Evolutionary conservation across 2,113 vertebrate species (phyloP), one percentile per base, ranked within the genome.

Genomic region (Lepisosteus oculatus): DNA sequence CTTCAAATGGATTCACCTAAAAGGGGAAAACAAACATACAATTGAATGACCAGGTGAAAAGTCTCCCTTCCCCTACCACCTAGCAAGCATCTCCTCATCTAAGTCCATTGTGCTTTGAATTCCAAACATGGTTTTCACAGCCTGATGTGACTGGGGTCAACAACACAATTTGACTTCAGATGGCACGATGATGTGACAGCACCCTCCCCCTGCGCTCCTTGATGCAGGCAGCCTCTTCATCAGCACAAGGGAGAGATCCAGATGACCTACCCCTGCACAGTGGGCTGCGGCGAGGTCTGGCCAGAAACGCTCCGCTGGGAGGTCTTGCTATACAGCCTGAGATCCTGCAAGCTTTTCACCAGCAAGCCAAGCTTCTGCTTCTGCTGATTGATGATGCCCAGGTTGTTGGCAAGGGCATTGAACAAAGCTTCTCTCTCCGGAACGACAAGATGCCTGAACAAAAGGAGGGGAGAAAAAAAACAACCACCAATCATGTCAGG

Each of bases 371-470:
- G 74, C 43, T 92, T 90, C 82, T 93, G 94, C 80, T 93, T 93
- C 89, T 98, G 96, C 74, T 97, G 95, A 85, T 90, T 95, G 85
- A 99, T 98, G 78, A 99, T 98, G 65, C 95, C 96, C 54, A 92
- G 85, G 78, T 99, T 95, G 74, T 97, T 99, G 68, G 95, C 92
- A 64, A 99, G 87, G 2, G 96, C 93, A 15, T 92, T 95, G 79
- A 96, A 99, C 64, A 99, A 83, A 4, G 94, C 92, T 80, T 99
- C 96, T 9, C 96, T 84, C 67, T 96, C 96, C 0, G 97, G 97
- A 42, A 96, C 92, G 0, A 94, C 75, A 81, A 98, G 83, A 79
- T 95, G 93, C 85, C 97, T 99, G 77, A 55, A 68, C 76, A 67
- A 51, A 71, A 57, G 63, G 43, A 15, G 62, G 29, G 54, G 6